Evolutionary conservation across 2,113 vertebrate genomes (phyloP).

Genomic region (Entelurus aequoreus): DNA sequence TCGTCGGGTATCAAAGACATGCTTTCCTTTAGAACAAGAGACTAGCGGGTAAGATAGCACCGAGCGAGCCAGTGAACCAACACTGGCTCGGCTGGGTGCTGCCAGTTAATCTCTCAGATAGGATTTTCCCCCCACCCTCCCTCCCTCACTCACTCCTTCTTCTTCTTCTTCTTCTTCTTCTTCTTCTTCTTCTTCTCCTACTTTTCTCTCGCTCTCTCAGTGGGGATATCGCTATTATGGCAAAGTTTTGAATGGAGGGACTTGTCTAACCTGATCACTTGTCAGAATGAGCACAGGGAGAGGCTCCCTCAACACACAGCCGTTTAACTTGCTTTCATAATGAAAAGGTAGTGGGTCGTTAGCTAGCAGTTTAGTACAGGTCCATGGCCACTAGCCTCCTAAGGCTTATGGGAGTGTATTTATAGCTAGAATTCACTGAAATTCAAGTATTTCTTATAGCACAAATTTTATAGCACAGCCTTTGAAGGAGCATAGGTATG

Average conservation of each 20-base stretch:
- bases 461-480: no score
- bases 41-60: constrained; percentile 64
- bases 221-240: constrained; percentile 56
- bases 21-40: constrained; percentile 72
- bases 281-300: constrained; percentile 35
- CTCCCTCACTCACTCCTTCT: not conserved
- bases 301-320: constrained; percentile 39
- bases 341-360: not conserved
- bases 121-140: constrained; percentile 34
- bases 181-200: constrained; percentile 18
- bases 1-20: constrained; percentile 73
- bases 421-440: no score
- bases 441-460: no score
- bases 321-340: constrained; percentile 23
- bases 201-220: constrained; percentile 16
- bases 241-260: constrained; percentile 50
- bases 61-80: constrained; percentile 59
- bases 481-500: no score
- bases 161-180: constrained; percentile 23
- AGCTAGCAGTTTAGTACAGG: not conserved
- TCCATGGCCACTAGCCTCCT: not conserved
- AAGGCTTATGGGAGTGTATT: no score
- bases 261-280: constrained; percentile 63
- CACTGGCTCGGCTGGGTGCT: constrained; percentile 63
- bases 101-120: constrained; percentile 67